phyloP scores from a whole-genome alignment of 2,113 vertebrate species.

The Pogonocichla stellata region DNA sequence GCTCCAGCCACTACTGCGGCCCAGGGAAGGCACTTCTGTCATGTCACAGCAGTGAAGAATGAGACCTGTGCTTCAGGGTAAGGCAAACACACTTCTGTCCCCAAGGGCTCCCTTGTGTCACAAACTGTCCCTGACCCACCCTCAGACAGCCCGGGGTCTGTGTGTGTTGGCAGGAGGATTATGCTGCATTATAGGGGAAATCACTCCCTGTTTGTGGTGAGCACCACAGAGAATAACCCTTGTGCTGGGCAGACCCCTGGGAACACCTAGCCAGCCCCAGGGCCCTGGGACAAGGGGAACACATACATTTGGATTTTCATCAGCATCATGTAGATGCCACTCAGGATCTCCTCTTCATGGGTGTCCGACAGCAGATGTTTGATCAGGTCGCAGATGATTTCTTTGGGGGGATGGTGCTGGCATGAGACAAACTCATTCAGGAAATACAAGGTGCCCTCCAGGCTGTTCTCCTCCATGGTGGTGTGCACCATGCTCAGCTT shows the following conservation, averaged over 20 bases:
- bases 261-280: background rate
- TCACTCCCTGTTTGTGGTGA: background rate
- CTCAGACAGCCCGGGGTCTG: background rate
- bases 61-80: background rate
- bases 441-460: constrained; percentile 87
- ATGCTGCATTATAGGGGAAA: background rate
- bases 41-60: background rate
- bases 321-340: constrained; percentile 86
- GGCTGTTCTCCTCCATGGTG: constrained; percentile 87
- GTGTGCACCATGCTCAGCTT: constrained; percentile 83
- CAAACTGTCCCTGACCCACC: background rate
- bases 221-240: background rate
- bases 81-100: background rate
- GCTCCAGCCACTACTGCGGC: background rate
- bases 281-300: background rate
- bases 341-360: constrained; percentile 68
- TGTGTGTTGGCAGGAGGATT: background rate
- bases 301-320: constrained; percentile 92
- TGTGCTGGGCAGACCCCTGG: background rate
- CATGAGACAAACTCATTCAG: constrained; percentile 85
- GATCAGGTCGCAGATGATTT: constrained; percentile 82
- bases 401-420: constrained; percentile 79
- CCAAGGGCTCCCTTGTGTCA: background rate
- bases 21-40: background rate
- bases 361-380: constrained; percentile 79